Base-by-base conservation (phyloP, 2,888 invertebrate species). In the Hirtodrosophila trivittata region DNA sequence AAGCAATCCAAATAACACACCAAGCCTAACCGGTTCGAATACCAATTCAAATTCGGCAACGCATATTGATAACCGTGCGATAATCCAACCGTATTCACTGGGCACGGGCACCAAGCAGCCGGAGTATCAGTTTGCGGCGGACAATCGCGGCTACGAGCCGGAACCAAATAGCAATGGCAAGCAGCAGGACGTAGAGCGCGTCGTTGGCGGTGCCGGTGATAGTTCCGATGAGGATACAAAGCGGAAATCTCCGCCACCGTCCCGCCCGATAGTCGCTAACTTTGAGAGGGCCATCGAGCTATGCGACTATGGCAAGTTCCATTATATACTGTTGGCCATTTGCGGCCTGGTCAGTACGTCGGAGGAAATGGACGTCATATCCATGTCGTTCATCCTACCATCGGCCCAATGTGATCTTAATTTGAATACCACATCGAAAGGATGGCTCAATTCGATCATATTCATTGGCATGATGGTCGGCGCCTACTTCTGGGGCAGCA, bases 321-420 rank as follows among this genome's bases (percentile, higher is more conserved):
- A 97, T 92, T 96, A 96, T 92, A 92, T 96, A 88, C 93, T 97
- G 90, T 92, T 97, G 92, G 94, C 95, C 89, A 95, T 97, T 91
- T 97, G 97, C 92, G 97, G 97, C 83, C 95, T 97, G 92, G 97
- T 97, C 91, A 96, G 96, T 92, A 96, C 96, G 78, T 97, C 97
- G 91, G 97, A 97, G 93, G 97, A 97, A 93, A 97, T 97, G 95
- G 97, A 97, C 92, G 97, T 97, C 92, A 96, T 97, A 89, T 96
- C 96, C 86, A 96, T 97, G 95, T 97, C 97, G 77, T 97, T 97
- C 93, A 96, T 97, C 91, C 92, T 97, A 69, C 97, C 97, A 39
- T 96, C 97, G 86, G 97, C 97, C 75, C 95, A 97, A 91, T 97
- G 97, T 93, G 97, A 97, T 92, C 93, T 97, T 90, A 92, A 95